Base-by-base conservation (phyloP, 53 echinoderm and acorn worm genomes). In the Antedon mediterranea region DNA sequence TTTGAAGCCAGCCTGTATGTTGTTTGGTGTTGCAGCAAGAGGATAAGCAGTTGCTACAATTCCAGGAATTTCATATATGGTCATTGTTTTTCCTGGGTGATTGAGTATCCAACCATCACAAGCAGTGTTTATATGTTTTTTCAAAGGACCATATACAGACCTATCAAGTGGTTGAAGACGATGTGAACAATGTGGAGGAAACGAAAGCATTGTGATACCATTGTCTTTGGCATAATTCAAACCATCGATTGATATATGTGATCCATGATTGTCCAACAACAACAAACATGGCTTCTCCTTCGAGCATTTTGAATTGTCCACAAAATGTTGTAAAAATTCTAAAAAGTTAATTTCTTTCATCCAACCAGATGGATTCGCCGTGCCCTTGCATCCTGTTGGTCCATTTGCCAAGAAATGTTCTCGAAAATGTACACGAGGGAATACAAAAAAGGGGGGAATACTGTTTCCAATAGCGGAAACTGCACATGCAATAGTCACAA, bases 151-250 rank as follows among this genome's bases (percentile, higher is more conserved):
- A 23, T 57, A 57, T 2, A 57, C 57, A 11, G 78, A 26, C 43
- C 43, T 31, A 72, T 84, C 78, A 20, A 84, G 30, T 30, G 88
- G 88, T 30, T 88, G 78, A 6, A 88, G 82, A 9, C 34, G 43
- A 72, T 88, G 88, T 28, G 84, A 84, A n/a, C 78, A 78, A 43
- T 88, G 88, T 29, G 88, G 88, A 0, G 88, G 88, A 28, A 88
- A 33, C 15, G 84, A 75, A 0, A 88, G 43, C 78, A 84, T 27
- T 3, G 84, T 82, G 30, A 84, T 28, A 30, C 84, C 81, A 77
- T 84, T 80, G 57, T 76, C 43, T 43, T 37, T 78, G 7, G 79
- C 78, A 3, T 18, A 31, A 42, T 88, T 82, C 14, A 88, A 14
- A 9, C 74, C 72, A 72, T 20, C n/a, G 29, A 87, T 26, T 23